Conservation (phyloP, 2,888 invertebrate species). For the Netelia virgata region DNA sequence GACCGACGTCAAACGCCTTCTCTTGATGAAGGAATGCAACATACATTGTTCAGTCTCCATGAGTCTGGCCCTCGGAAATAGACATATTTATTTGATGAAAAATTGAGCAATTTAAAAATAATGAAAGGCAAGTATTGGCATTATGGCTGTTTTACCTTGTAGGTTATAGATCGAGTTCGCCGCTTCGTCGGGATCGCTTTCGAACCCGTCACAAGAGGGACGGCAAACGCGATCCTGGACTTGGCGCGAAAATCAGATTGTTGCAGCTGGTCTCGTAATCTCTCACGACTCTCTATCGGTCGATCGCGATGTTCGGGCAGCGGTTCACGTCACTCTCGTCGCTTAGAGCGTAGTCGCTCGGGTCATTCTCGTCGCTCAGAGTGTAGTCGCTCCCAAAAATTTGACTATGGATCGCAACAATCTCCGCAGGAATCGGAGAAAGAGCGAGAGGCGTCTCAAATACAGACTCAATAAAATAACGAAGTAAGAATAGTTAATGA, state of each 20-base stretch:
- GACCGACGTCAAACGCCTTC: not conserved
- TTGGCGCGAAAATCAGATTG: slow-evolving; percentile 12
- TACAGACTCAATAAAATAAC: slow-evolving; percentile 10
- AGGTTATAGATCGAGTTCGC: slow-evolving; percentile 4
- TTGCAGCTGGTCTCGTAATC: slow-evolving; percentile 23
- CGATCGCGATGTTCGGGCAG: slow-evolving; percentile 19
- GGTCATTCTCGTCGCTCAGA: slow-evolving; percentile 9
- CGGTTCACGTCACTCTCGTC: slow-evolving; percentile 5
- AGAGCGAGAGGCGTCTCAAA: slow-evolving; percentile 18
- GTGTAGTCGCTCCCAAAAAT: slow-evolving; percentile 27
- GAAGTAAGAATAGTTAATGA: slow-evolving; percentile 7
- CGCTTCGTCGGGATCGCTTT: slow-evolving; percentile 13
- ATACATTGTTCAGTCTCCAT: slow-evolving; percentile 14
- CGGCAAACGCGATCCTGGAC: slow-evolving; percentile 7
- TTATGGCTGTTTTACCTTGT: not conserved
- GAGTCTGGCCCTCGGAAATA: slow-evolving; percentile 19
- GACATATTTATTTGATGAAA: slow-evolving; percentile 37
- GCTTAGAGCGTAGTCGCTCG: slow-evolving; percentile 36
- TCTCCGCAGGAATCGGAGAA: slow-evolving; percentile 25
- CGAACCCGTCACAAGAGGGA: slow-evolving; percentile 2
- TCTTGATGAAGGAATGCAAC: slow-evolving; percentile 25
- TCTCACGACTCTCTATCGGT: not conserved
- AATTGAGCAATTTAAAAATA: not conserved
- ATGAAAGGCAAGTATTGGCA: slow-evolving; percentile 9
- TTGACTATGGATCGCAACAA: not conserved